Evolutionary conservation across 2,797 vertebrate species (phyloP), one percentile per base, ranked within the genome.

Genomic region (Chaunax sp.): DNA sequence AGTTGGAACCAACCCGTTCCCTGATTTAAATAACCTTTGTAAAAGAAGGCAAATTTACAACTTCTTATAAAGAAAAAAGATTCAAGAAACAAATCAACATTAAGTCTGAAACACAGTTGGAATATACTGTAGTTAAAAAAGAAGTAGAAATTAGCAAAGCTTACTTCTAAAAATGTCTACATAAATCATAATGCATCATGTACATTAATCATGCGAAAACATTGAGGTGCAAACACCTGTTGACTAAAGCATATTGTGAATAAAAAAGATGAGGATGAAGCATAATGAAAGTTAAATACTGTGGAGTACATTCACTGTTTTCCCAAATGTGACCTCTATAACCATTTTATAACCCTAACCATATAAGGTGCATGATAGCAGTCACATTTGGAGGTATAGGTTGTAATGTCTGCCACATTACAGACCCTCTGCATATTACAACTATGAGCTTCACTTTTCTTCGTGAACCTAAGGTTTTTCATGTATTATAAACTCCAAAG

Each of bases 61-160:
- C 87, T 93, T 92, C 92, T 93, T 92, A 93, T 90, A 89, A 92
- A 93, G 91, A 93, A 89, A 91, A 91, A 72, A 60, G 71, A 86
- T 56, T 69, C 37, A 41, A 77, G 75, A 90, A 89, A 88, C 50
- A 83, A 87, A 83, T 79, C 44, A 82, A 72, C 64, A 79, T 81
- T 53, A 80, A 81, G 78, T 56, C 52, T 79, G 72, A 81, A 88
- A 89, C 28, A 69, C 38, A 50, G 72, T 35, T 51, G 54, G 52
- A 47, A 40, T 22, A 22, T 14, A 6, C 13, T 40, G 14, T 40
- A 60, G 50, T 45, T 35, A 35, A 26, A 33, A 58, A 19, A 16
- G 9, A 71, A 82, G 70, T 35, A 44, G 20, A 75, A 66, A 73
- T 13, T 7, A 76, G 25, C 45, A 73, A 69, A 55, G 46, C 72